Conservation (phyloP, 2,113 vertebrate genomes). For the Phainopepla nitens region DNA sequence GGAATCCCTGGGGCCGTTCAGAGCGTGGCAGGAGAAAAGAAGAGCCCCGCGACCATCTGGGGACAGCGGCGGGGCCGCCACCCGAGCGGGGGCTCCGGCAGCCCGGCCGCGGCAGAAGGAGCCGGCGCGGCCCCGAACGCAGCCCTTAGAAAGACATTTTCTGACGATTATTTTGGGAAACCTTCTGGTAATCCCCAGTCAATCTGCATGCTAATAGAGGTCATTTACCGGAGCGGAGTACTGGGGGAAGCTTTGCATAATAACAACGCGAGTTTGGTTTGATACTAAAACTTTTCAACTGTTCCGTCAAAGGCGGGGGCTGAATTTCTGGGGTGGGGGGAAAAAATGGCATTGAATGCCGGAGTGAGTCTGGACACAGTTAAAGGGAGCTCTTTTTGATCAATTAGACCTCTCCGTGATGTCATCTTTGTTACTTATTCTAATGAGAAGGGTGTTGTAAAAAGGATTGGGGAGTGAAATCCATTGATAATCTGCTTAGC, state of each 20-base stretch:
- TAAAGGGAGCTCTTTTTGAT: slow-evolving; percentile 42
- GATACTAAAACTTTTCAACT: slow-evolving; percentile 61
- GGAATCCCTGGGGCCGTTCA: not conserved
- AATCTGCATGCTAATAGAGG: slow-evolving; percentile 72
- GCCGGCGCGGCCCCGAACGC: not conserved
- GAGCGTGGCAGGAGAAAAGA: not conserved
- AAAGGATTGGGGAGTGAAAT: slow-evolving; percentile 48
- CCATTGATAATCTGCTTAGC: slow-evolving; percentile 68
- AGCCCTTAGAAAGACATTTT: slow-evolving; percentile 64
- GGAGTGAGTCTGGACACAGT: slow-evolving; percentile 20
- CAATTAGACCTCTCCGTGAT: slow-evolving; percentile 21
- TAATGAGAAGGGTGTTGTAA: slow-evolving; percentile 42
- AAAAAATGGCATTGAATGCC: slow-evolving; percentile 16
- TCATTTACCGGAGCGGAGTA: slow-evolving; percentile 63
- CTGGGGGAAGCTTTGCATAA: slow-evolving; percentile 64
- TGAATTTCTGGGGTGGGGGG: not conserved
- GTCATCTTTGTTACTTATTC: slow-evolving; percentile 58
- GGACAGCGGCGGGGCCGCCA: not conserved
- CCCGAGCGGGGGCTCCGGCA: not conserved
- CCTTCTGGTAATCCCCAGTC: slow-evolving; percentile 69
- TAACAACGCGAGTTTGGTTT: slow-evolving; percentile 53
- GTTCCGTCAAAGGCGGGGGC: slow-evolving; percentile 32
- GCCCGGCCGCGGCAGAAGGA: not conserved
- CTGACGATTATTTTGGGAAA: slow-evolving; percentile 68
- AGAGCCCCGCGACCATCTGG: not conserved